phyloP scores from a whole-genome alignment of 1,140 invertebrate species.

The Pogonus chalceus region DNA sequence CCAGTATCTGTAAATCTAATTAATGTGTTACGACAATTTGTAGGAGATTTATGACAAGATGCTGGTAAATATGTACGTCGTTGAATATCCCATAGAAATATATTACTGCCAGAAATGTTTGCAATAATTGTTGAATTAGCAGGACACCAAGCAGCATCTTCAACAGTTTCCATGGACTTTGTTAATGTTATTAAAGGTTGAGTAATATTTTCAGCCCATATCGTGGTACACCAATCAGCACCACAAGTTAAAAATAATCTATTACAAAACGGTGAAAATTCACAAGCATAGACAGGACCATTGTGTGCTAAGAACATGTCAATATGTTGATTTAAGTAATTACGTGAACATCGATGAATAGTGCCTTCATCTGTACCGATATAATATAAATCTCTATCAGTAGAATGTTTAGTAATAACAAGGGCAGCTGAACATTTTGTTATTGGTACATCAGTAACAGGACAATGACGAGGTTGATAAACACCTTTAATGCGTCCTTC shows the following conservation, averaged over 20 bases:
- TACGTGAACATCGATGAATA: constrained; percentile 61
- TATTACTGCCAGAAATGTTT: constrained; percentile 55
- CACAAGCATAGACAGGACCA: constrained; percentile 63
- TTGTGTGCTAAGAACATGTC: constrained; percentile 66
- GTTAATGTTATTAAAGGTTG: constrained; percentile 53
- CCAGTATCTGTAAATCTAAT: constrained; percentile 52
- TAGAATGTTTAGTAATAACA: constrained; percentile 54
- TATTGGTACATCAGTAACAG: constrained; percentile 41
- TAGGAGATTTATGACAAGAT: constrained; percentile 42
- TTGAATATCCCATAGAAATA: constrained; percentile 63
- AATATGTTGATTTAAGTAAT: constrained; percentile 53
- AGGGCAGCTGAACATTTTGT: constrained; percentile 47
- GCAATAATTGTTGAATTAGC: constrained; percentile 74
- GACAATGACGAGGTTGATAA: constrained; percentile 35
- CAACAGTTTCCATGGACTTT: constrained; percentile 45
- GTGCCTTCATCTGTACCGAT: constrained; percentile 77
- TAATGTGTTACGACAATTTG: constrained; percentile 34
- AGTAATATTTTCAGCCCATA: constrained; percentile 48
- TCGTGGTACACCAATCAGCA: constrained; percentile 61
- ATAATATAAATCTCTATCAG: constrained; percentile 54
- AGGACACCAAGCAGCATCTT: constrained; percentile 66
- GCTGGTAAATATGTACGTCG: constrained; percentile 53
- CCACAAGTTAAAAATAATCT: constrained; percentile 71
- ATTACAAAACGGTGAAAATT: constrained; percentile 68
- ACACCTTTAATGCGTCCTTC: constrained; percentile 52